Percentiles rank a stretch among this genome's conserved stretches.
Evolutionary conservation across 2,113 vertebrate genomes (phyloP).

Genomic region (Chiloscyllium plagiosum): DNA sequence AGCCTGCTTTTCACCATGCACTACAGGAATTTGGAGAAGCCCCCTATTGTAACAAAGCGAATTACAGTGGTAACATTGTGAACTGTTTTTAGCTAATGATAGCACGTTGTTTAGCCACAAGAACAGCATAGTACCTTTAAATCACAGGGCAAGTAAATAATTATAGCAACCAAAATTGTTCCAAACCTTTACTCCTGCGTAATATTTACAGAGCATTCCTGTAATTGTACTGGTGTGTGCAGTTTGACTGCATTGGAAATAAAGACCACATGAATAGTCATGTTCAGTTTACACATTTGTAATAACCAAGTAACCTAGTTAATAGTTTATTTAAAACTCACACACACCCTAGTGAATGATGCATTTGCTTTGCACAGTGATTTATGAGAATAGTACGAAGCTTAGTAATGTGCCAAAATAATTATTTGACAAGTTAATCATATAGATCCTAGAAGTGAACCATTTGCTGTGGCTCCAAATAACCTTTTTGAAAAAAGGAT

Average conservation of each 20-base stretch:
- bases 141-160: background rate
- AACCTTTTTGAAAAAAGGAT: background rate
- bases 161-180: background rate
- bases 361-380: background rate
- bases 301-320: background rate
- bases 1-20: background rate
- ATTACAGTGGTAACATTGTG: background rate
- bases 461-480: background rate
- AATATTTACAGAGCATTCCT: background rate
- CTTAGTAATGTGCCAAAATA: background rate
- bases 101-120: background rate
- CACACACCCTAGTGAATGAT: background rate
- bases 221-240: background rate
- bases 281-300: background rate
- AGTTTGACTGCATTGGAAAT: background rate
- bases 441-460: background rate
- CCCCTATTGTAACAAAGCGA: background rate
- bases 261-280: background rate
- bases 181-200: background rate
- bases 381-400: background rate
- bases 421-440: constrained; percentile 25
- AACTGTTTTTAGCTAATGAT: background rate
- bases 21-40: background rate
- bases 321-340: constrained; percentile 11
- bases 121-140: background rate